Conservation (phyloP, 2,113 vertebrate genomes). For the Papio anubis region DNA sequence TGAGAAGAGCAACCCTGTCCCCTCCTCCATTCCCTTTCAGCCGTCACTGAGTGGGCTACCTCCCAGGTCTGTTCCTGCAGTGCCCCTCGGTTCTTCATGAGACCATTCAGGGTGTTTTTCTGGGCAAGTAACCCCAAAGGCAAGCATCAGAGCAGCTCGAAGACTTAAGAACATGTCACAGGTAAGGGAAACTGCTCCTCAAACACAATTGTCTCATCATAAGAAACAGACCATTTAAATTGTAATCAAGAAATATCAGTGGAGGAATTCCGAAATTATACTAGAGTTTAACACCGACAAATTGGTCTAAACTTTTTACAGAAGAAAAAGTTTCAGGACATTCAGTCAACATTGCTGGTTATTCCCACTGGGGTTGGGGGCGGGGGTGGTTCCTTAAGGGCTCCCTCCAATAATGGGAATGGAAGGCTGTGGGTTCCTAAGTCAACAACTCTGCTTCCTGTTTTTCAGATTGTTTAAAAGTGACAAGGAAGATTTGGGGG, state of each 20-base stretch:
- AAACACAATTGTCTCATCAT: neutral
- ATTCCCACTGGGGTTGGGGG: neutral
- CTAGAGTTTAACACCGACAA: neutral
- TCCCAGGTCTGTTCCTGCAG: neutral
- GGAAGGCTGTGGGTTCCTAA: neutral
- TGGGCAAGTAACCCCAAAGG: neutral
- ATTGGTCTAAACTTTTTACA: neutral
- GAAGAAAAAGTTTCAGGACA: neutral
- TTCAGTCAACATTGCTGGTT: neutral
- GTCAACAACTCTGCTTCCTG: neutral
- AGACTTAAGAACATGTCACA: neutral
- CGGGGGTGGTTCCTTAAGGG: no score
- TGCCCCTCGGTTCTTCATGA: neutral
- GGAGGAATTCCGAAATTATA: constrained; percentile 3
- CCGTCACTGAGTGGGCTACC: neutral
- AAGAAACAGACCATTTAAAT: neutral
- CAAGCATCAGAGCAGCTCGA: neutral
- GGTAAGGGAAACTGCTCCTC: neutral
- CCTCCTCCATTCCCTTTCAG: neutral
- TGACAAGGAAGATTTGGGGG: neutral
- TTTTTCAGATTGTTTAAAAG: neutral
- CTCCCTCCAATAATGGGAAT: neutral
- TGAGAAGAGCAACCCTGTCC: neutral
- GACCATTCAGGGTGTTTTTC: neutral
- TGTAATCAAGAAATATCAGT: neutral